Base-by-base conservation (phyloP, 2,113 vertebrate species). In the Gymnocephalus cernua region DNA sequence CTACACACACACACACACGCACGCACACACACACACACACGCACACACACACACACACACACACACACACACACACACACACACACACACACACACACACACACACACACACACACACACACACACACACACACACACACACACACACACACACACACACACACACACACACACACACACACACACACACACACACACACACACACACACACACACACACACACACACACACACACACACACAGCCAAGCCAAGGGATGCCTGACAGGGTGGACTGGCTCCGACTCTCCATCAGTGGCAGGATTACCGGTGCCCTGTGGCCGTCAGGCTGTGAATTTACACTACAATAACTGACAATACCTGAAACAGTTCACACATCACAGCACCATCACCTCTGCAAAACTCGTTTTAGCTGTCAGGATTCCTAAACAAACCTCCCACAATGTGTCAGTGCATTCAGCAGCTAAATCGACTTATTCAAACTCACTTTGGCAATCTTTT, bases 361-460 rank as follows among this genome's bases (percentile, higher is more conserved):
- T n/a, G 54, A 13, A 54, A 90, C 57, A 63, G 79, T 91, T 92
- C 77, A 79, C 89, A 89, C 88, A 84, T 88, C 80, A 86, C 85
- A 75, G 56, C 45, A 19, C 21, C 58, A 41, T 73, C 72, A 54
- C 58, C 58, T 81, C 47, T 47, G 77, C 48, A 35, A 41, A 35
- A 41, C 84, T 77, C 73, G 57, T 54, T 86, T 85, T 74, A 76
- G 78, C 82, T 63, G 53, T 32, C 68, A 71, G 38, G 15, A 56
- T 48, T 78, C 80, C 57, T 59, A 32, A 70, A 71, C 29, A 80
- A 47, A 70, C 61, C 13, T 1, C 15, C 51, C 21, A n/a, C 65
- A 23, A 6, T 6, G 32, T 54, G 29, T 70, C 53, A 62, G 15
- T 48, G 6, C 2, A 21, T 32, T 3, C 1, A 4, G 69, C 35